Conservation (phyloP, 2,888 invertebrate species). For the Carpatolechia fugitivella region DNA sequence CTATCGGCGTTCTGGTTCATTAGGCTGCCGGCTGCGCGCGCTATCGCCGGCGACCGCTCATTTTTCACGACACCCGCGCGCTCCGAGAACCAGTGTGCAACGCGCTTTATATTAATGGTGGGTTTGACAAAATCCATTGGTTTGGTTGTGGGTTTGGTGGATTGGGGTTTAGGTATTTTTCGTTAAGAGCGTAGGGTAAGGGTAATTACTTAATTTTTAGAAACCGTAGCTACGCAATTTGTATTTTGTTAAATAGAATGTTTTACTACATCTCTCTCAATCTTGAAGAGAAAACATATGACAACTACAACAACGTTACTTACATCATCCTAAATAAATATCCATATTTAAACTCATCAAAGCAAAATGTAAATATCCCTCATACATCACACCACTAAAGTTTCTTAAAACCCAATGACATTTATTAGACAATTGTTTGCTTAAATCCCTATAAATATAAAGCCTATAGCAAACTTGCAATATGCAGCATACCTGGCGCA, state of each 20-base stretch:
- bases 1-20: conserved; percentile 75
- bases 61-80: conserved; percentile 56
- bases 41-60: conserved; percentile 61
- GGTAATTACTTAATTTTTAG: too few relatives aligned
- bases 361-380: neutral
- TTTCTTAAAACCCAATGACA: conserved; percentile 2
- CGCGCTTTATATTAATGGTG: neutral
- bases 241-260: too few relatives aligned
- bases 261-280: too few relatives aligned
- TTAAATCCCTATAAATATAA: neutral
- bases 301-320: too few relatives aligned
- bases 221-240: too few relatives aligned
- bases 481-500: conserved; percentile 51
- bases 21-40: conserved; percentile 52
- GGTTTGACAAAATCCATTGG: neutral
- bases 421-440: neutral
- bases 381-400: neutral
- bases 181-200: too few relatives aligned
- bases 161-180: too few relatives aligned
- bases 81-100: neutral
- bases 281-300: too few relatives aligned
- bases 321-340: too few relatives aligned
- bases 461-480: neutral
- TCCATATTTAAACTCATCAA: too few relatives aligned
- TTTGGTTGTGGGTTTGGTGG: neutral